A percentile compares a stretch with the other conserved stretches of the same genome.
Conservation (phyloP, 2,113 vertebrate genomes). For the Cyanistes caeruleus region DNA sequence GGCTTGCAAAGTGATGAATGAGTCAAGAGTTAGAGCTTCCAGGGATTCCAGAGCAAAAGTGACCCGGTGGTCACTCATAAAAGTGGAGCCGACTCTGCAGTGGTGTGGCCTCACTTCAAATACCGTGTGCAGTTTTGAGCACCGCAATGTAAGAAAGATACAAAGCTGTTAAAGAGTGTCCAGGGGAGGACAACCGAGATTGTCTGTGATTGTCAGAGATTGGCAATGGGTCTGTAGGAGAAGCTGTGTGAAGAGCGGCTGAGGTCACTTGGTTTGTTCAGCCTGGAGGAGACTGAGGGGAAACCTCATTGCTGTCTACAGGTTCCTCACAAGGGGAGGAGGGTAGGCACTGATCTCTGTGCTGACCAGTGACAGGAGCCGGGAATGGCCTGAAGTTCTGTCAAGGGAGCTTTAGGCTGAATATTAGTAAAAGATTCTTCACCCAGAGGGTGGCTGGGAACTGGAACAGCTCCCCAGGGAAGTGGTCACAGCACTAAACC, state of each 20-base stretch:
- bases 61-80: background rate
- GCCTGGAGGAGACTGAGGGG: background rate
- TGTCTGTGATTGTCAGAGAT: too few species aligned
- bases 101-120: background rate
- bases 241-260: rapidly evolving
- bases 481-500: background rate
- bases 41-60: background rate
- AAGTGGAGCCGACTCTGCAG: background rate
- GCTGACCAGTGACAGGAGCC: background rate
- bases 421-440: background rate
- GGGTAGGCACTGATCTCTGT: background rate
- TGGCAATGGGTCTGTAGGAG: background rate
- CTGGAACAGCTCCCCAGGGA: background rate
- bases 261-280: background rate
- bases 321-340: background rate
- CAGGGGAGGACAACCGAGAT: background rate
- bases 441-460: rapidly evolving
- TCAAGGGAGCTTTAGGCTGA: background rate
- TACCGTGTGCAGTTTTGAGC: background rate
- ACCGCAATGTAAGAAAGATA: background rate
- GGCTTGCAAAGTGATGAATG: background rate
- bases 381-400: background rate
- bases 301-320: background rate
- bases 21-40: background rate
- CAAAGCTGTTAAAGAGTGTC: background rate